Base-by-base conservation (phyloP, 2,888 invertebrate genomes). In the Aelia acuminata region DNA sequence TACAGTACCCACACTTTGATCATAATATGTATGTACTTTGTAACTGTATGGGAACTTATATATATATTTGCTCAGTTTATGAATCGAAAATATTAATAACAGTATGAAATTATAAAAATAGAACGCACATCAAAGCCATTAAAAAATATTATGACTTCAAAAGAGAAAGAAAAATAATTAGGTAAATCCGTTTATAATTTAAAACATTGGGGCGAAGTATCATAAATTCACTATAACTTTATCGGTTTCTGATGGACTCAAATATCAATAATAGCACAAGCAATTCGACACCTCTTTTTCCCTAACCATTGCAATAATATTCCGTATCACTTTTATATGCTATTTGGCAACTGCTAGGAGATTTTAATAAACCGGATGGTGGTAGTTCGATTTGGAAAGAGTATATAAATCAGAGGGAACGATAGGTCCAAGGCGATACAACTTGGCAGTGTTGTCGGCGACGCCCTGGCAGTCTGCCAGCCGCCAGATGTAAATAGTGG, bases 401-500 rank as follows among this genome's bases (percentile, higher is more conserved):
- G 80, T 80, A 80, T 80, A 80, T 80, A 80, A 80, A 80, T 80
- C 80, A 80, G 80, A 43, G 10, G 43, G 80, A 80, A 80, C 80
- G 80, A 80, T 80, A 80, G 80, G 80, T 47, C 80, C 50, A 39
- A 50, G 85, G 53, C 49, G 85, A 50, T 50, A 85, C 53, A 85
- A 39, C 39, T 53, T 53, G 85, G 85, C 53, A 85, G n/a, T 31
- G 85, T 31, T 31, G 26, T 50, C 13, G 50, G 50, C 39, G 49
- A 70, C 84, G 48, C 26, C 84, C 35, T 85, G 85, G 85, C 49
- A 50, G 85, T n/a, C 35, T 8, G 85, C 85, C 85, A 85, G 53
- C 53, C 84, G 50, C 18, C 57, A 53, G 85, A 85, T 85, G 85
- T 85, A 85, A 85, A 85, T 85, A 85, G 85, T 85, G 85, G 85